Base-by-base conservation (phyloP, 1,140 invertebrate species). In the Hetaerina americana region DNA sequence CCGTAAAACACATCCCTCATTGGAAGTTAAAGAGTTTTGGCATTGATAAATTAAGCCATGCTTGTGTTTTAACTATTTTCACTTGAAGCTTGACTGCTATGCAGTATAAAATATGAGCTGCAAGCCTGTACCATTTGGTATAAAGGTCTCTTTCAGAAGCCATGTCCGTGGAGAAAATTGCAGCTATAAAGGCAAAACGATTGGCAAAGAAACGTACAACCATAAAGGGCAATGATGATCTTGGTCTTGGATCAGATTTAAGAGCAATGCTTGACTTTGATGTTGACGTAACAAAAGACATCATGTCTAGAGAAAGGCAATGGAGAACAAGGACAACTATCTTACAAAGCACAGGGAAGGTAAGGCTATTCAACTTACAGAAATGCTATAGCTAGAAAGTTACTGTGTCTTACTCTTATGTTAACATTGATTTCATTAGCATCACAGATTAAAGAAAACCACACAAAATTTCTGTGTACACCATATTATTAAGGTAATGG, bases 101-200 rank as follows among this genome's bases (percentile, higher is more conserved):
- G n/a, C n/a, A n/a, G n/a, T n/a, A n/a, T n/a, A n/a, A n/a, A n/a
- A n/a, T n/a, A n/a, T n/a, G n/a, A n/a, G n/a, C n/a, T n/a, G n/a
- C n/a, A n/a, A n/a, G n/a, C n/a, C n/a, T n/a, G n/a, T n/a, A n/a
- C n/a, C n/a, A n/a, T n/a, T n/a, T n/a, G n/a, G n/a, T n/a, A n/a
- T 77, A 71, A 76, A 90, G 88, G 75, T 97, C 95, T 3, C 83
- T 98, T 22, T 96, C 94, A 26, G 95, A 98, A 77, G 92, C 94
- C 68, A 95, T 99, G 93, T 95, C 95, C 1, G 92, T 97, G 8
- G 96, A 98, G 80, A 98, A 97, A 82, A 98, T 99, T 82, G 95
- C 96, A 26, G 95, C 95, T 18, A 96, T 99, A 71, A 97, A 97
- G 83, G 96, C 96, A 0, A 99, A 99, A 84, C 90, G 95, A 83